Evolutionary conservation across 64 coral and sea anemone species (phyloP).

Genomic region (Stichodactyla mertensii): DNA sequence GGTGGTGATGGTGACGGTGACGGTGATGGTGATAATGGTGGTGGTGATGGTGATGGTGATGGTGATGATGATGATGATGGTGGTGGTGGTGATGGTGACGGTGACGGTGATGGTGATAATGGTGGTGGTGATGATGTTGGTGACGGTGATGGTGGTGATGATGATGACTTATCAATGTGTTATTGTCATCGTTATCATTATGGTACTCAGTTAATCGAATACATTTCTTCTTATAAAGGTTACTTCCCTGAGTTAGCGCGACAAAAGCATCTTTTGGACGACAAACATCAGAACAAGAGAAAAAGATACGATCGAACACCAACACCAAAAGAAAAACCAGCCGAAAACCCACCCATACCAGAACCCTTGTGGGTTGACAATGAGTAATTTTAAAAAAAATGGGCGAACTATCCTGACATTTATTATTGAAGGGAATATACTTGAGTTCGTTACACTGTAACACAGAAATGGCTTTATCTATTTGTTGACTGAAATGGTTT

Average conservation of each 20-base stretch:
- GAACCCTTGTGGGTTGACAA: constrained; percentile 7
- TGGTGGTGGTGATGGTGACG: neutral
- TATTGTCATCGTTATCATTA: neutral
- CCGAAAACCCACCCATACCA: neutral
- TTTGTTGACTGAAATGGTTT: neutral
- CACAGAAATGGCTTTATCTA: neutral
- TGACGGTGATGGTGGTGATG: neutral
- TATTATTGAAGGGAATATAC: too few species aligned
- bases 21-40: too few species aligned
- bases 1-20: too few species aligned
- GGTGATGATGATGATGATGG: neutral
- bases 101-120: neutral
- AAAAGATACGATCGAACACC: neutral
- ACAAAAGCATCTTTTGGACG: constrained; percentile 76
- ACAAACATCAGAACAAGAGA: constrained; percentile 50
- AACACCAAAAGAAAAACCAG: neutral
- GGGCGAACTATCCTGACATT: too few species aligned
- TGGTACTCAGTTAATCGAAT: neutral
- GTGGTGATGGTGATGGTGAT: too few species aligned
- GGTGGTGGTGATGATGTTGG: neutral
- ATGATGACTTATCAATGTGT: too few species aligned
- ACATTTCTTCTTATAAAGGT: constrained; percentile 2
- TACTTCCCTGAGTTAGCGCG: constrained; percentile 86
- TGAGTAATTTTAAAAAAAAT: neutral
- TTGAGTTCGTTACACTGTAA: neutral